Evolutionary conservation across 2,113 vertebrate species (phyloP).

Genomic region (Apaloderma vittatum): DNA sequence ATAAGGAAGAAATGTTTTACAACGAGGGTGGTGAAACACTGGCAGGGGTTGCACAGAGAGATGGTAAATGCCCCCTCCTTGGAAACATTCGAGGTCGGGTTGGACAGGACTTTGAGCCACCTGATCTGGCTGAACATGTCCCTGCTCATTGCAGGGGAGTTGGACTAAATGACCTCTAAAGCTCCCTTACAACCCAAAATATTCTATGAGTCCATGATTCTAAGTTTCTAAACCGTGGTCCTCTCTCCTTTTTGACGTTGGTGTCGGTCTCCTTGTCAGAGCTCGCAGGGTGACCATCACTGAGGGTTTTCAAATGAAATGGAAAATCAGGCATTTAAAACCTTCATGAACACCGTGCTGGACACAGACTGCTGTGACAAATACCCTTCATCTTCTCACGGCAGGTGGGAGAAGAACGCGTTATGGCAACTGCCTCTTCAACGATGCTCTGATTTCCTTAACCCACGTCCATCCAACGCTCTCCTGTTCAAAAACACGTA

Average conservation of each 20-base stretch:
- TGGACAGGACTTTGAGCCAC: too few species aligned
- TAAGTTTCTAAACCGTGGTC: background rate
- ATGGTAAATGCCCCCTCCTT: too few species aligned
- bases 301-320: background rate
- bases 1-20: too few species aligned
- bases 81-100: too few species aligned
- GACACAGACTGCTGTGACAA: background rate
- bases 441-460: rapidly evolving
- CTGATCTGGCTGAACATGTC: too few species aligned
- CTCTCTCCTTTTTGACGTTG: background rate
- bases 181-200: too few species aligned
- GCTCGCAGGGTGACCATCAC: rapidly evolving
- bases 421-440: background rate
- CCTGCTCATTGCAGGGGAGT: too few species aligned
- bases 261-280: background rate
- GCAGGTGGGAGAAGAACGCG: background rate
- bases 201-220: too few species aligned
- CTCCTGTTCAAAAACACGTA: background rate
- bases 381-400: background rate
- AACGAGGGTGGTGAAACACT: too few species aligned
- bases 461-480: background rate
- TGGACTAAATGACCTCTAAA: too few species aligned
- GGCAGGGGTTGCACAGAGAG: too few species aligned
- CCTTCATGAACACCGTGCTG: background rate
- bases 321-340: background rate